Conservation (phyloP, 2,113 vertebrate genomes). For the Neotoma lepida region DNA sequence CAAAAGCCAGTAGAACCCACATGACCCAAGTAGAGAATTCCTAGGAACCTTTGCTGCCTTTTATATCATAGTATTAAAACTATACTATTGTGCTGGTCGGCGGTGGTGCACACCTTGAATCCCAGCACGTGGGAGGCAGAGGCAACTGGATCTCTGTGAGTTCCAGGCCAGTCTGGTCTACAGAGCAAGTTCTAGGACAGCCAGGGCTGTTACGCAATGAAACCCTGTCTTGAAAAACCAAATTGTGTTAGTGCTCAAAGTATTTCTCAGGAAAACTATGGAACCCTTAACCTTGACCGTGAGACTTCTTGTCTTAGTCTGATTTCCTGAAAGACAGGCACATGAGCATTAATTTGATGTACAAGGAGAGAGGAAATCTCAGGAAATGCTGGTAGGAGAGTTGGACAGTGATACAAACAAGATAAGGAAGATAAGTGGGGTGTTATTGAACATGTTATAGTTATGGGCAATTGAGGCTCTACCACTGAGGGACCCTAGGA, state of each 20-base stretch:
- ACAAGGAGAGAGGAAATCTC: background rate
- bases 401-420: conserved; percentile 15
- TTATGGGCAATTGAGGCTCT: background rate
- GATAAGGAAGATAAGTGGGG: background rate
- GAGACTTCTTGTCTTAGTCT: background rate
- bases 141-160: background rate
- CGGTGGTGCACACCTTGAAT: background rate
- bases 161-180: background rate
- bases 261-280: conserved; percentile 28
- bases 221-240: background rate
- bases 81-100: background rate
- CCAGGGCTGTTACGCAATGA: background rate
- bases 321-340: background rate
- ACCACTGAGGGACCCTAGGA: background rate
- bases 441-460: conserved; percentile 21
- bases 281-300: conserved; percentile 32
- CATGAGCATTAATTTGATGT: background rate
- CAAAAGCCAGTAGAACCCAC: conserved; percentile 20
- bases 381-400: background rate
- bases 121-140: background rate
- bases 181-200: background rate
- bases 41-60: conserved; percentile 5
- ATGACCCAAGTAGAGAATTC: background rate
- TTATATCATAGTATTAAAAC: background rate
- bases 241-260: conserved; percentile 27